Conservation (phyloP, 2,113 vertebrate species). For the Pangasianodon hypophthalmus region DNA sequence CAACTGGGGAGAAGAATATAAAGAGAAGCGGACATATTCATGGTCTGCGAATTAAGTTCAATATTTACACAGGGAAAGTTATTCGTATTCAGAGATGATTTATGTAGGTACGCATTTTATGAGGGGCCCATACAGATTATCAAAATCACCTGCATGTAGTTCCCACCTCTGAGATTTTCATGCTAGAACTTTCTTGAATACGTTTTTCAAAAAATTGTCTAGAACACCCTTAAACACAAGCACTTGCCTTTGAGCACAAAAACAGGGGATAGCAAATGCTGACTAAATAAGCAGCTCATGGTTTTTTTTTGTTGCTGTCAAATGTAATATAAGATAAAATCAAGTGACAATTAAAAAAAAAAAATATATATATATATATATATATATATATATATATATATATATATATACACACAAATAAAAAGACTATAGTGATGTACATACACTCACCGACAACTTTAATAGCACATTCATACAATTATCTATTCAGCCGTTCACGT, state of each 20-base stretch:
- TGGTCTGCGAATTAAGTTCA: neutral
- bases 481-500: too few relatives aligned
- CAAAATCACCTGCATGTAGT: neutral
- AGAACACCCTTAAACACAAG: neutral
- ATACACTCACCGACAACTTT: too few relatives aligned
- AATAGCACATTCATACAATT: too few relatives aligned
- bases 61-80: neutral
- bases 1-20: slow-evolving; percentile 20
- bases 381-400: too few relatives aligned
- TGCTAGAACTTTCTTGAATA: neutral
- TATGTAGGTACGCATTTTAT: neutral
- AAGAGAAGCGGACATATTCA: slow-evolving; percentile 3
- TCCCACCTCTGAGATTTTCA: neutral
- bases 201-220: neutral
- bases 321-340: neutral
- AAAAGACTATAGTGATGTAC: too few relatives aligned
- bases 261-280: neutral
- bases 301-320: neutral
- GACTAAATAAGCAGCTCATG: neutral
- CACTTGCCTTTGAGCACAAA: neutral
- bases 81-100: too few relatives aligned
- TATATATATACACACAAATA: too few relatives aligned
- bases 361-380: too few relatives aligned
- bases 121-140: neutral
- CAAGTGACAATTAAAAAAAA: neutral